phyloP scores from a whole-genome alignment of 2,888 invertebrate genomes.

The Chrysina gloriosa region DNA sequence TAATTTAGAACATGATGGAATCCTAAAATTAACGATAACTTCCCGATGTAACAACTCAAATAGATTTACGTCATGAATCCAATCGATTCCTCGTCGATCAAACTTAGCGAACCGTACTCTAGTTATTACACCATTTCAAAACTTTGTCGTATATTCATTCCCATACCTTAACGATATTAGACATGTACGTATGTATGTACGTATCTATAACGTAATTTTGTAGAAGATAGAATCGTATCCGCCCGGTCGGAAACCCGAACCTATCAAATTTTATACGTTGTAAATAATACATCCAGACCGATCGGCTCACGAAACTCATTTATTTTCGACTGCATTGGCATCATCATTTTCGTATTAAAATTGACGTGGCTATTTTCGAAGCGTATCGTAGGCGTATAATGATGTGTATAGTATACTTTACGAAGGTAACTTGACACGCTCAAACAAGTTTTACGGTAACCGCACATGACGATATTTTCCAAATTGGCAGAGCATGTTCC shows the following conservation, averaged over 20 bases:
- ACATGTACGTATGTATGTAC: background rate
- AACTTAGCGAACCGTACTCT: too few species aligned
- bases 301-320: slow-evolving; percentile 12
- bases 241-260: background rate
- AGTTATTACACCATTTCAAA: too few species aligned
- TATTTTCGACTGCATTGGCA: background rate
- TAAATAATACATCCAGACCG: slow-evolving; percentile 13
- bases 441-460: slow-evolving; percentile 19
- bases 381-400: slow-evolving; percentile 14
- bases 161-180: background rate
- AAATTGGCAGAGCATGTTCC: slow-evolving; percentile 1
- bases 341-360: slow-evolving; percentile 17
- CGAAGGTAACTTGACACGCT: slow-evolving; percentile 19
- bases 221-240: background rate
- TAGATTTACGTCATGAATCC: too few species aligned
- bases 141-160: too few species aligned
- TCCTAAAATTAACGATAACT: too few species aligned
- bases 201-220: background rate
- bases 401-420: slow-evolving; percentile 24
- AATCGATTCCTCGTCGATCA: too few species aligned
- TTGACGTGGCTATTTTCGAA: slow-evolving; percentile 20
- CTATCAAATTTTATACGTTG: slow-evolving; percentile 11
- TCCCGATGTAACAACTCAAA: too few species aligned
- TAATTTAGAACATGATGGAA: too few species aligned
- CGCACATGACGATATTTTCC: slow-evolving; percentile 23